A percentile compares a stretch with the other conserved stretches of the same genome.
These are phyloP conservation scores for Clamator glandarius DNA, from an alignment of 2,797 vertebrate genomes.

Conservation along the genomic window DNA sequence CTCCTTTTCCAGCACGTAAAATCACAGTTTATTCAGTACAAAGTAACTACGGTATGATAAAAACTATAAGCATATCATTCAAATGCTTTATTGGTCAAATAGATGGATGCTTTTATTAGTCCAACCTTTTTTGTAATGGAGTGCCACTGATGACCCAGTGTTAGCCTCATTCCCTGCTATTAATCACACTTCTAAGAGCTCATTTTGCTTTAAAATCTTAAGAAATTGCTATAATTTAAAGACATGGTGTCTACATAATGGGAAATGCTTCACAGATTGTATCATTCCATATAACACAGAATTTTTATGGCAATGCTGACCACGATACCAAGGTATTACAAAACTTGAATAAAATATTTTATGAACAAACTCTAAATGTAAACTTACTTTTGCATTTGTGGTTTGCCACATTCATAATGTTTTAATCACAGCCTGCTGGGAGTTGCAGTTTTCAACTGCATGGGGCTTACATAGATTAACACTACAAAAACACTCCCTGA, in stretches of 20 bases:
- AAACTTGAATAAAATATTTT: slow-evolving; percentile 72
- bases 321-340: slow-evolving; percentile 72
- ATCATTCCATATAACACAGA: slow-evolving; percentile 77
- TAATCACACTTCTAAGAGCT: slow-evolving; percentile 85
- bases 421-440: slow-evolving; percentile 83
- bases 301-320: slow-evolving; percentile 76
- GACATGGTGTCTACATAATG: slow-evolving; percentile 81
- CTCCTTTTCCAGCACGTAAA: slow-evolving; percentile 66
- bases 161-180: slow-evolving; percentile 82
- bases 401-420: slow-evolving; percentile 77
- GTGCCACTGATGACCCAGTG: slow-evolving; percentile 82
- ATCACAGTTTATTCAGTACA: slow-evolving; percentile 78
- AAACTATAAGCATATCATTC: slow-evolving; percentile 79
- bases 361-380: slow-evolving; percentile 69
- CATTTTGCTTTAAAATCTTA: slow-evolving; percentile 86
- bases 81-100: slow-evolving; percentile 83
- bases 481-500: slow-evolving; percentile 66
- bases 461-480: slow-evolving; percentile 82
- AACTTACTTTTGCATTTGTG: slow-evolving; percentile 79
- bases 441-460: slow-evolving; percentile 81
- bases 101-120: slow-evolving; percentile 84
- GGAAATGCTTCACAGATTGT: slow-evolving; percentile 81
- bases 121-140: slow-evolving; percentile 84
- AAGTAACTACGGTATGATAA: slow-evolving; percentile 72
- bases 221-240: slow-evolving; percentile 86